Evolutionary conservation across 2,113 vertebrate species (phyloP).

Genomic region (Pedetes capensis): DNA sequence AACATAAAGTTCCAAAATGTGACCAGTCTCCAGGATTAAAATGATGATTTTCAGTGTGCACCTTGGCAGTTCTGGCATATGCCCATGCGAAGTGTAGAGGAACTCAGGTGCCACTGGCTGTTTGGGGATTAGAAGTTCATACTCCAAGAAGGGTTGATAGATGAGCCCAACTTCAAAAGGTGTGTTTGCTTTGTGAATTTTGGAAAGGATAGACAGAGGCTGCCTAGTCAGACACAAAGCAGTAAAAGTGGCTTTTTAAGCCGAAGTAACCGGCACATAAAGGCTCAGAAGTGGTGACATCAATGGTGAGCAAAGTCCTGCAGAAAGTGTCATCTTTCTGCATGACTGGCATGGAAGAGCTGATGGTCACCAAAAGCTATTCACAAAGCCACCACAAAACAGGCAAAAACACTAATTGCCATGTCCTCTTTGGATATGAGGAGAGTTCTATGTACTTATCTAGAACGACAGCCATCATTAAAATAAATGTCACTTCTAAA

Average conservation of each 20-base stretch:
- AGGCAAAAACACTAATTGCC: conserved; percentile 33
- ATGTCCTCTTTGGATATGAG: conserved; percentile 18
- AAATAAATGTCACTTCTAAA: conserved; percentile 69
- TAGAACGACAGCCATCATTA: conserved; percentile 57
- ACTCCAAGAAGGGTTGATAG: not conserved
- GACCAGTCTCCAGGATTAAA: not conserved
- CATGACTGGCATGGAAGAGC: not conserved
- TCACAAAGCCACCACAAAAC: conserved; percentile 15
- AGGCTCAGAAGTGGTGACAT: not conserved
- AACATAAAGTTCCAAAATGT: not conserved
- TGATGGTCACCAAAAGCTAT: not conserved
- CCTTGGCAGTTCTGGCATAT: not conserved
- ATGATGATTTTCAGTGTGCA: not conserved
- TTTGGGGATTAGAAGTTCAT: not conserved
- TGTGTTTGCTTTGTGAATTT: not conserved
- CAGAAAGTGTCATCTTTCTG: not conserved
- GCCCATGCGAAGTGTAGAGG: not conserved
- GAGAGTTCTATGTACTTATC: conserved; percentile 13
- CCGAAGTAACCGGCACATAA: not conserved
- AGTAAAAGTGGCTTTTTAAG: not conserved
- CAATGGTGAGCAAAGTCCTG: not conserved
- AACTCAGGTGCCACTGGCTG: not conserved
- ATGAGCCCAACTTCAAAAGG: not conserved
- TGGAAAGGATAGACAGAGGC: not conserved
- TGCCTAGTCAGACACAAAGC: not conserved